Base-by-base conservation (phyloP, 1,140 invertebrate genomes). In the Calephelis virginiensis region DNA sequence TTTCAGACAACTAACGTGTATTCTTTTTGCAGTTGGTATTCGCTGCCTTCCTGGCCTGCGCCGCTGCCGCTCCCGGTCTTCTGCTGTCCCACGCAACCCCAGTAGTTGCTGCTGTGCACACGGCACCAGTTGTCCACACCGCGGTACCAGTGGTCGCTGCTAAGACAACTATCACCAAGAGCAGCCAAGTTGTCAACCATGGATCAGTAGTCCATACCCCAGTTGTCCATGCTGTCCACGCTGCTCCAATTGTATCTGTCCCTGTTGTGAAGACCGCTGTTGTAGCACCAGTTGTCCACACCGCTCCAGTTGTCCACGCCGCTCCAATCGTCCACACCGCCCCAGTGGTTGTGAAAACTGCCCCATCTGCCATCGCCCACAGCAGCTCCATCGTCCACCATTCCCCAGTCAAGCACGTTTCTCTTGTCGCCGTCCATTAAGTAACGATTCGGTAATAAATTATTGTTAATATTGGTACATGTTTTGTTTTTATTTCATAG, bases 11-110 rank as follows among this genome's bases (percentile, higher is more conserved):
- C 28, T 28, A 28, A 28, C 28, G 28, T 28, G 28, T 28, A 3
- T 3, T 62, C 14, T 49, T 11, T 70, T 73, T 77, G 12, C 78
- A 92, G 92, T 72, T 92, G 64, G 85, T 87, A 66, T 86, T 93
- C 80, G 81, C 86, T 62, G 91, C 91, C 68, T 71, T 93, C 73
- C 79, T 93, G 79, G 92, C 93, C 67, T 92, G 89, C 75, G 92
- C 92, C 64, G 88, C 89, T 49, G 92, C 91, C 76, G 90, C 90
- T 64, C 85, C 91, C 64, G 85, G 90, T 61, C 79, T 92, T 56
- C 76, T 92, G 5, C 72, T 92, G 8, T 7, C 40, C 14, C 80
- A 84, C 37, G 85, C 85, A 49, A 72, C 83, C n/a, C 74, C 80
- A 47, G 86, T 87, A 61, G 80, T 86, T 10, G 76, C 73, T 9